Conservation (phyloP, 1,140 invertebrate species). For the Tachypleus tridentatus region DNA sequence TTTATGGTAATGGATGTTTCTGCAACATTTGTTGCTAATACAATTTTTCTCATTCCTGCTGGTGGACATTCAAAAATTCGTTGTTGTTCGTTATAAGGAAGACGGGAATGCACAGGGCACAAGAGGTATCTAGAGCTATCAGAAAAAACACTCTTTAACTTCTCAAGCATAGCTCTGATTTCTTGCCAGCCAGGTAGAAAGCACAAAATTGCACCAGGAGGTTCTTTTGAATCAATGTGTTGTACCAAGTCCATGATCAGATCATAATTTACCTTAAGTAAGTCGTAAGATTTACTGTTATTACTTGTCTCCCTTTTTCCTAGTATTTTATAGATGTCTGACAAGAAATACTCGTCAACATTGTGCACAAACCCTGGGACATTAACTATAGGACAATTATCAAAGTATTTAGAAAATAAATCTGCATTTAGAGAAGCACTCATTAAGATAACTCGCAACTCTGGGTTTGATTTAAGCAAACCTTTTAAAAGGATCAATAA, state of each 20-base stretch:
- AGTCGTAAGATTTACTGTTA: too few species aligned
- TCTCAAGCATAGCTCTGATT: constrained; percentile 31
- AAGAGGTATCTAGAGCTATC: constrained; percentile 35
- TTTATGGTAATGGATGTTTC: constrained; percentile 93
- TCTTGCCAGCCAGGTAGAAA: constrained; percentile 47
- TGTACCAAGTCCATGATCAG: constrained; percentile 18
- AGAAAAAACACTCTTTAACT: constrained; percentile 20
- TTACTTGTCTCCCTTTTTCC: too few species aligned
- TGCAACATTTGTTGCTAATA: constrained; percentile 90
- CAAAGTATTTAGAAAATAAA: constrained; percentile 82
- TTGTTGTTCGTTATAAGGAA: constrained; percentile 55
- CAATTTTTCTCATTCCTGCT: constrained; percentile 57
- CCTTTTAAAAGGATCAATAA: constrained; percentile 72
- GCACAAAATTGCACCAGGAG: constrained; percentile 40
- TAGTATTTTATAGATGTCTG: constrained; percentile 28
- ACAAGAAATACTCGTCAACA: constrained; percentile 76
- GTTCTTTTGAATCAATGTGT: constrained; percentile 30
- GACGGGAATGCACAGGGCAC: constrained; percentile 53
- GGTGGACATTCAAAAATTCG: constrained; percentile 48
- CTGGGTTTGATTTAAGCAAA: constrained; percentile 34
- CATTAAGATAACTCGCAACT: constrained; percentile 72
- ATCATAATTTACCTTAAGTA: constrained; percentile 1
- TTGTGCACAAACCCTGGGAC: constrained; percentile 91
- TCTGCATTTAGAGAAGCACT: constrained; percentile 96
- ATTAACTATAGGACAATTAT: constrained; percentile 63